phyloP scores from a whole-genome alignment of 2,113 vertebrate species.

The Trochalopteron elliotii region DNA sequence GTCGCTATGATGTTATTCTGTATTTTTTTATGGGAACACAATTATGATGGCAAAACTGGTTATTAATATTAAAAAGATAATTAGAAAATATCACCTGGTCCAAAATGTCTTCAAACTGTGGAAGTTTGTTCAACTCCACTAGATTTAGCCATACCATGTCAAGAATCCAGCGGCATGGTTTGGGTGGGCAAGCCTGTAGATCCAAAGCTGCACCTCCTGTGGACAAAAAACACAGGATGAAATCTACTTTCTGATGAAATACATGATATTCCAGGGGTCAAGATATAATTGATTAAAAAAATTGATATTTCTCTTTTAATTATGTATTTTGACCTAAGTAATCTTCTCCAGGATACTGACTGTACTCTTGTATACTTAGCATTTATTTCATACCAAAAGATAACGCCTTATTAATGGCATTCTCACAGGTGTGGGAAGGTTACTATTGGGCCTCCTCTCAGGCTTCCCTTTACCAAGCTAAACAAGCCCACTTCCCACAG shows the following conservation, averaged over 20 bases:
- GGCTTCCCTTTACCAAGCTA: background rate
- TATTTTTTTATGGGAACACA: background rate
- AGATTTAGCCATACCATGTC: slow-evolving; percentile 79
- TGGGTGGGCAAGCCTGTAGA: slow-evolving; percentile 77
- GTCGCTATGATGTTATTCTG: background rate
- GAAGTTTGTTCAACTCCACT: slow-evolving; percentile 77
- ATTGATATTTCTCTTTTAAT: background rate
- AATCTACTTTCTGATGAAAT: background rate
- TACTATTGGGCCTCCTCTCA: background rate
- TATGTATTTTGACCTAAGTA: background rate
- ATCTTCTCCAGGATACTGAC: background rate
- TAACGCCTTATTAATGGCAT: background rate
- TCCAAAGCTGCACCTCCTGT: slow-evolving; percentile 79
- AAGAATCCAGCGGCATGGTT: slow-evolving; percentile 77
- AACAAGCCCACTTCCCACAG: background rate
- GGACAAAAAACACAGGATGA: background rate
- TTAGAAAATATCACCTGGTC: slow-evolving; percentile 68
- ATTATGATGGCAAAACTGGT: background rate
- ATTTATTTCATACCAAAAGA: background rate
- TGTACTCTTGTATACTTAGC: background rate
- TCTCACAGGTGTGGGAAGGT: background rate
- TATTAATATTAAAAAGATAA: background rate
- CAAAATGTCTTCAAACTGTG: slow-evolving; percentile 75
- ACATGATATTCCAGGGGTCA: background rate
- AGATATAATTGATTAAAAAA: background rate